phyloP scores from a whole-genome alignment of 2,113 vertebrate species.

The Felis catus region F.catus_Fca126_mat1.0 CM031412.1:176045501-176046000 shows the following conservation, averaged over 20 bases:
- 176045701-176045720: not conserved
- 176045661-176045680: not conserved
- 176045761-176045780: too few species aligned
- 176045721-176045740: not conserved
- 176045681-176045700: not conserved
- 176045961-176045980: not conserved
- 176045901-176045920: not conserved
- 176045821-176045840: not conserved
- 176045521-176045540: not conserved
- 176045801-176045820: accelerated
- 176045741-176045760: not conserved
- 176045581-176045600: not conserved
- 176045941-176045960: not conserved
- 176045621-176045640: accelerated
- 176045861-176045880: not conserved
- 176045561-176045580: not conserved
- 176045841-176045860: not conserved
- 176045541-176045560: not conserved
- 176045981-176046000: not conserved
- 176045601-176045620: not conserved
- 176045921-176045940: not conserved
- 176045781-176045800: accelerated
- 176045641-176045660: not conserved
- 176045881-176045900: not conserved
- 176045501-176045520: not conserved